Percentiles rank a stretch among this genome's conserved stretches.
These are phyloP conservation scores for Cercopithecus neglectus DNA, from an alignment of 2,797 vertebrate genomes.

Conservation along the genomic window DNA sequence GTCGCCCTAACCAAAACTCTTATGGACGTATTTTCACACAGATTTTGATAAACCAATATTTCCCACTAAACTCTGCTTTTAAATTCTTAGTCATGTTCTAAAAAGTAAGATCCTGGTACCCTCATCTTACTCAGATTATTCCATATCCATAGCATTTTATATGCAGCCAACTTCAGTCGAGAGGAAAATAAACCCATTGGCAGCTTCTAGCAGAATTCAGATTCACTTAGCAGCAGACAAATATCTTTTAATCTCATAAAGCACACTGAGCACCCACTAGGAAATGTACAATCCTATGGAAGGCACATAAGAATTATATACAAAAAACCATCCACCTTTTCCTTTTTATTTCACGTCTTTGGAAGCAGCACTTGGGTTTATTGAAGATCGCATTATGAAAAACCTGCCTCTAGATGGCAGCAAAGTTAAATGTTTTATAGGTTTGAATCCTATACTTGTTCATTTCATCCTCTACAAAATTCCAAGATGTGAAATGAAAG, in stretches of 20 bases:
- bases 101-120: not conserved
- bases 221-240: not conserved
- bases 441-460: rapidly evolving
- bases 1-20: not conserved
- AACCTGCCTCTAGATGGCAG: constrained; percentile 84
- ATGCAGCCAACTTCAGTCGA: not conserved
- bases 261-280: not conserved
- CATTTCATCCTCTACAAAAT: not conserved
- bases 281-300: not conserved
- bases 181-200: not conserved
- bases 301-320: not conserved
- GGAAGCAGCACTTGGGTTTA: not conserved
- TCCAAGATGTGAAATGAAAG: not conserved
- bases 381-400: not conserved
- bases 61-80: not conserved
- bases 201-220: not conserved
- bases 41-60: not conserved
- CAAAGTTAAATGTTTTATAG: constrained; percentile 61
- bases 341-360: not conserved
- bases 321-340: not conserved
- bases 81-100: not conserved
- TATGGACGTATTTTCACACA: not conserved
- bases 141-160: not conserved
- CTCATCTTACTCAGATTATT: not conserved
- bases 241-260: not conserved